These are phyloP conservation scores for Stenchaetothrips biformis DNA, from an alignment of 2,888 invertebrate species.

Conservation along the genomic window DNA sequence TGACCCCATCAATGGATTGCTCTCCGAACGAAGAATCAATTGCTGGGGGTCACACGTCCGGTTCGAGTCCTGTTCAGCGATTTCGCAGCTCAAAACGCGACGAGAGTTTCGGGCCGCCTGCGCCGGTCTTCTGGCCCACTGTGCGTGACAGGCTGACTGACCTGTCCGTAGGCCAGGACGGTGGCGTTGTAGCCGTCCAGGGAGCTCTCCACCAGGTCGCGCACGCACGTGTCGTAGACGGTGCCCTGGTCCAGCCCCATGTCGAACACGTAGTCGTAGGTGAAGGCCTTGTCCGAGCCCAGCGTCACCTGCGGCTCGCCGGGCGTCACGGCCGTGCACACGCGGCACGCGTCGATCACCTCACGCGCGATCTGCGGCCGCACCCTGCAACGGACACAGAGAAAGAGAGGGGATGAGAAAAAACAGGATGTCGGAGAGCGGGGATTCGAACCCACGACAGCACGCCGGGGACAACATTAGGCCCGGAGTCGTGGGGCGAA, in stretches of 20 bases:
- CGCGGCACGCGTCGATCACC: slow-evolving; percentile 88
- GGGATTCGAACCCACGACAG: neutral
- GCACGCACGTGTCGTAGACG: slow-evolving; percentile 80
- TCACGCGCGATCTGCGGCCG: slow-evolving; percentile 91
- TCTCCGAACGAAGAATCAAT: too few species aligned
- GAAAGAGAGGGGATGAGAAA: neutral
- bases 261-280: slow-evolving; percentile 95
- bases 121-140: too few species aligned
- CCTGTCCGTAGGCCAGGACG: slow-evolving; percentile 93
- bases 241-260: slow-evolving; percentile 64
- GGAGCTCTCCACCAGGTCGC: slow-evolving; percentile 82
- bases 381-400: slow-evolving; percentile 60
- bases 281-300: slow-evolving; percentile 91
- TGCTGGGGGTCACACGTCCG: too few species aligned
- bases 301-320: slow-evolving; percentile 88
- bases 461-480: neutral
- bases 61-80: too few species aligned
- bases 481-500: neutral
- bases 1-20: too few species aligned
- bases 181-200: slow-evolving; percentile 97
- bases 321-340: slow-evolving; percentile 84
- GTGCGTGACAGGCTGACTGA: slow-evolving; percentile 44
- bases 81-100: too few species aligned
- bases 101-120: too few species aligned
- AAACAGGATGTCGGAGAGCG: neutral